These are phyloP conservation scores for Malacoraja senta DNA, from an alignment of 2,797 vertebrate genomes.

Conservation along the genomic window DNA sequence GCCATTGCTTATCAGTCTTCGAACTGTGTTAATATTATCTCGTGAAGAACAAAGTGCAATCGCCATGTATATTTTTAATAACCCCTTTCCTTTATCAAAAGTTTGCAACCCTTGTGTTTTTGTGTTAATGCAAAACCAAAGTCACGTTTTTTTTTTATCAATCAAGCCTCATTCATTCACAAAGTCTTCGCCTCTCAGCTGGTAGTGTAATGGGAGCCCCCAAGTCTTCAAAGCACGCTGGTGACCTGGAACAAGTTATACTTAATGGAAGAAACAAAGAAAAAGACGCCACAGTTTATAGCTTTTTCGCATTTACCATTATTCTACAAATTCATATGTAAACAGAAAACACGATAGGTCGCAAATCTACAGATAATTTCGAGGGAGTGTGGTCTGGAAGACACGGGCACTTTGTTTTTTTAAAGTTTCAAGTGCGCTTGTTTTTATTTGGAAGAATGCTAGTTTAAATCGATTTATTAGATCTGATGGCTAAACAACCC, in stretches of 20 bases:
- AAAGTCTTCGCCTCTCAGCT: slow-evolving; percentile 57
- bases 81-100: neutral
- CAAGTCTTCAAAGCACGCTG: slow-evolving; percentile 57
- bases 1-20: neutral
- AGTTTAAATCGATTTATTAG: slow-evolving; percentile 45
- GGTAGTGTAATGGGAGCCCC: slow-evolving; percentile 54
- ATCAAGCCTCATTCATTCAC: slow-evolving; percentile 67
- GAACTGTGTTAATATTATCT: neutral
- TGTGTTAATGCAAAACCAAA: neutral
- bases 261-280: slow-evolving; percentile 52
- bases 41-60: neutral
- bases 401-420: neutral
- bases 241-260: slow-evolving; percentile 57
- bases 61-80: neutral
- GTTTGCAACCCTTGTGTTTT: neutral
- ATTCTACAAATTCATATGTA: slow-evolving; percentile 47
- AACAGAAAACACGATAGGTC: slow-evolving; percentile 51
- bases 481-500: slow-evolving; percentile 49
- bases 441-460: slow-evolving; percentile 44
- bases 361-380: slow-evolving; percentile 48
- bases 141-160: slow-evolving; percentile 53
- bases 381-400: slow-evolving; percentile 37
- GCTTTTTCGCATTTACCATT: slow-evolving; percentile 30
- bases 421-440: slow-evolving; percentile 50
- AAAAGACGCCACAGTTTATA: slow-evolving; percentile 49